These are phyloP conservation scores for Loripinus fragilis DNA, from an alignment of 2,888 invertebrate genomes.

Conservation along the genomic window DNA sequence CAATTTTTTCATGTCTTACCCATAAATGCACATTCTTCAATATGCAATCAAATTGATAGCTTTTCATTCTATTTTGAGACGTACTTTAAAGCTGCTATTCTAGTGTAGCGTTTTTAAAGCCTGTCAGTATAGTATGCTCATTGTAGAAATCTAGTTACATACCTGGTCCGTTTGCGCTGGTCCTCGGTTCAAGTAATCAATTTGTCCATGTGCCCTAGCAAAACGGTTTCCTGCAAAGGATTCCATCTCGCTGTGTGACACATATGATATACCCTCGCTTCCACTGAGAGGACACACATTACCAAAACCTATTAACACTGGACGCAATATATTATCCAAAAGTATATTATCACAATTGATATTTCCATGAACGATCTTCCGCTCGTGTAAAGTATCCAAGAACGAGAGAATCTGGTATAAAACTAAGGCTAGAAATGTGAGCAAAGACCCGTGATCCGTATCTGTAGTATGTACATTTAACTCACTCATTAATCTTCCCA, in stretches of 20 bases:
- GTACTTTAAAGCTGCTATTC: no score
- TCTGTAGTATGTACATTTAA: constrained; percentile 11
- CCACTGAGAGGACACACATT: background rate
- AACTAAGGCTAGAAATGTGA: constrained; percentile 53
- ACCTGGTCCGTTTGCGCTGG: background rate
- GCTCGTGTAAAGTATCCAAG: constrained; percentile 54
- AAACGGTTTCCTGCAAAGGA: background rate
- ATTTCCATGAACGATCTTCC: constrained; percentile 62
- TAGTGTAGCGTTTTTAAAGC: no score
- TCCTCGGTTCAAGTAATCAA: background rate
- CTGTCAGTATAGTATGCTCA: no score
- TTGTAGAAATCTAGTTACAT: no score
- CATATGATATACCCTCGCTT: background rate
- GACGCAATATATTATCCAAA: constrained; percentile 50
- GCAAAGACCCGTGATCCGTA: constrained; percentile 33
- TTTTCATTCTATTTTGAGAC: no score
- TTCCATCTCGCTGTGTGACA: background rate
- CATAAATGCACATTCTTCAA: no score
- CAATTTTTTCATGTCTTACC: no score
- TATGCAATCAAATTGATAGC: no score
- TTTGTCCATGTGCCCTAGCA: background rate
- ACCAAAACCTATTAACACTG: constrained; percentile 22
- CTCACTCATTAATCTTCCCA: constrained; percentile 21
- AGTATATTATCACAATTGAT: constrained; percentile 69
- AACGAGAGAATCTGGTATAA: constrained; percentile 67